These are phyloP conservation scores for Remorina albescens DNA, from an alignment of 2,797 vertebrate species.

Conservation along the genomic window DNA sequence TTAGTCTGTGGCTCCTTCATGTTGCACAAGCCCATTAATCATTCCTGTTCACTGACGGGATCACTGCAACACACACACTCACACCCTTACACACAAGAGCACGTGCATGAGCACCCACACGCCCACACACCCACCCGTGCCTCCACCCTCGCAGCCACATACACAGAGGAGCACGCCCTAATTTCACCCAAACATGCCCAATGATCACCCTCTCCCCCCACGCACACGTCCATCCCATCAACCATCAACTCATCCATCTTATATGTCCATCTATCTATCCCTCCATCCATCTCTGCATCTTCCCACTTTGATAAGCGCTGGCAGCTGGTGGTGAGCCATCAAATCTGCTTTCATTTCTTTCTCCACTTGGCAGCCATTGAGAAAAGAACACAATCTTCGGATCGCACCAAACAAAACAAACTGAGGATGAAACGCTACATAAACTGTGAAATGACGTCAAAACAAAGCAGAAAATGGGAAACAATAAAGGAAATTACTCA, in stretches of 20 bases:
- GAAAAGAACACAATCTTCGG: slow-evolving; percentile 36
- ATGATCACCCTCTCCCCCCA: slow-evolving; percentile 49
- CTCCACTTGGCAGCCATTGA: slow-evolving; percentile 28
- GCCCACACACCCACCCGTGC: slow-evolving; percentile 41
- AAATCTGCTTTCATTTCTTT: slow-evolving; percentile 34
- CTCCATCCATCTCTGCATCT: slow-evolving; percentile 36
- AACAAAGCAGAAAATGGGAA: slow-evolving; percentile 29
- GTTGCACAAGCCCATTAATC: slow-evolving; percentile 80
- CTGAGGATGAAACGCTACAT: slow-evolving; percentile 45
- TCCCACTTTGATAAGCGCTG: slow-evolving; percentile 37
- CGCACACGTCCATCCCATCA: slow-evolving; percentile 37
- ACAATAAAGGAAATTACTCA: slow-evolving; percentile 30
- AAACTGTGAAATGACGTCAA: slow-evolving; percentile 56
- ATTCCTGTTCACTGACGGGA: slow-evolving; percentile 72
- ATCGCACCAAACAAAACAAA: slow-evolving; percentile 52
- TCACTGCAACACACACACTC: slow-evolving; percentile 43
- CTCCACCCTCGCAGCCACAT: slow-evolving; percentile 45
- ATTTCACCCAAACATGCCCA: slow-evolving; percentile 65
- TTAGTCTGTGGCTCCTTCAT: slow-evolving; percentile 61
- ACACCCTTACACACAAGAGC: slow-evolving; percentile 33
- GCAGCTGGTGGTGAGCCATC: slow-evolving; percentile 44
- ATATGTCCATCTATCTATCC: slow-evolving; percentile 23
- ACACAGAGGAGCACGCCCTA: slow-evolving; percentile 51
- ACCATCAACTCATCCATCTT: slow-evolving; percentile 45
- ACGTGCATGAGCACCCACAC: slow-evolving; percentile 54